These are phyloP conservation scores for Sus cebifrons DNA, from an alignment of 2,797 vertebrate species.

Conservation along the genomic window DNA sequence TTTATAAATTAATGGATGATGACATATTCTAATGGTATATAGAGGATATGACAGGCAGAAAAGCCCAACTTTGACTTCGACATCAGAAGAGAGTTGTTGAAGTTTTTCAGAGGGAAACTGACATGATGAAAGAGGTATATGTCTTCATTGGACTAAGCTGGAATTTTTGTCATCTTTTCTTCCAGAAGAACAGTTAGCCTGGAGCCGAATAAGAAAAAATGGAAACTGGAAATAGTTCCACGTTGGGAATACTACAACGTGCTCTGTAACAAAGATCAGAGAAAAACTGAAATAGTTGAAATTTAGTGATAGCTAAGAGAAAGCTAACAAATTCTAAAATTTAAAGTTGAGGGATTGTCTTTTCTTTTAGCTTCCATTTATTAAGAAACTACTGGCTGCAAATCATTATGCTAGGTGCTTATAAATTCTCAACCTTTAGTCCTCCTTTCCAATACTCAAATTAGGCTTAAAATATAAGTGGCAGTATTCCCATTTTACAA, in stretches of 20 bases:
- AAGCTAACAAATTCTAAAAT: not conserved
- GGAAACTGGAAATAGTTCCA: not conserved
- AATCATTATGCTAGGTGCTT: not conserved
- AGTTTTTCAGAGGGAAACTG: slow-evolving; percentile 3
- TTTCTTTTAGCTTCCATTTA: not conserved
- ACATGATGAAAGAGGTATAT: not conserved
- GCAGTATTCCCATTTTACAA: not conserved
- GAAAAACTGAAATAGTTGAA: not conserved
- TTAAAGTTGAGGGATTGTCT: not conserved
- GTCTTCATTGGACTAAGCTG: not conserved
- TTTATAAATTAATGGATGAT: slow-evolving; percentile 39
- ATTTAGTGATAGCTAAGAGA: not conserved
- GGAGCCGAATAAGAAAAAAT: slow-evolving; percentile 32
- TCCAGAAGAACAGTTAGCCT: not conserved
- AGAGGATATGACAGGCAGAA: not conserved
- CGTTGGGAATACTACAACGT: not conserved
- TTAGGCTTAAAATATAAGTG: not conserved
- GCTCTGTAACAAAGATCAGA: not conserved
- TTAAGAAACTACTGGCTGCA: not conserved
- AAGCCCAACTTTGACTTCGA: slow-evolving; percentile 31
- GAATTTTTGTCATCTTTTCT: not conserved
- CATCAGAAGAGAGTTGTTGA: not conserved
- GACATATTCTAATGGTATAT: not conserved
- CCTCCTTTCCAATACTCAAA: not conserved
- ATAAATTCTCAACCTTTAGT: not conserved